Base-by-base conservation (phyloP, 2,888 invertebrate genomes). In the Agrotis puta region DNA sequence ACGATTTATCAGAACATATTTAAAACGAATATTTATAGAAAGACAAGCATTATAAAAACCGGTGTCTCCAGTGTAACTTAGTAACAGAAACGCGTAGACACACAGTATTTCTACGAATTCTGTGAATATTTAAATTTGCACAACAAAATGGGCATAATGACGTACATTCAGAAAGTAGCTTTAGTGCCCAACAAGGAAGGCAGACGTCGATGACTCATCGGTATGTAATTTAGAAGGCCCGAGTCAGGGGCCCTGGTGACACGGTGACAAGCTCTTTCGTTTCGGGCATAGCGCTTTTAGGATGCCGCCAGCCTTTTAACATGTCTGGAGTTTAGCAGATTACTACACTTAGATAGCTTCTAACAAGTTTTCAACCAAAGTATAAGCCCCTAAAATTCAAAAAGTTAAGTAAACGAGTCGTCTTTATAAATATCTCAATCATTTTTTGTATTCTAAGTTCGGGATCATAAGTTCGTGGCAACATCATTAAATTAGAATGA, bases 111-210 rank as follows among this genome's bases (percentile, higher is more conserved):
- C 82, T 74, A 68, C 51, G 78, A 78, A 85, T 71, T 74, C 66
- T 77, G 76, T 63, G 64, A 80, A 74, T 76, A 69, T 84, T 77
- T 68, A 84, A 82, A 82, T 84, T 82, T 80, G 70, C 77, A 70
- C 65, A 81, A 76, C 72, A 72, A 77, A 81, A 83, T 77, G 76
- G 75, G 43, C 84, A 74, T 74, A 79, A 83, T 85, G 84, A 81
- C 82, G 82, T 70, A 73, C 58, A 24, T 68, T 65, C 79, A 68
- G 85, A 84, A 84, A 81, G 85, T 76, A 73, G 81, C 65, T 82
- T 78, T 70, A 69, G 64, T 64, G 64, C 64, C 73, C 65, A 70
- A 84, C 77, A 71, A 71, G 78, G 80, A 80, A 85, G 83, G 76
- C 64, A 74, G 81, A 63, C 81, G 64, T 53, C 71, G 68, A 58